Base-by-base conservation (phyloP, 2,797 vertebrate genomes). In the Silurus lanzhouensis region DNA sequence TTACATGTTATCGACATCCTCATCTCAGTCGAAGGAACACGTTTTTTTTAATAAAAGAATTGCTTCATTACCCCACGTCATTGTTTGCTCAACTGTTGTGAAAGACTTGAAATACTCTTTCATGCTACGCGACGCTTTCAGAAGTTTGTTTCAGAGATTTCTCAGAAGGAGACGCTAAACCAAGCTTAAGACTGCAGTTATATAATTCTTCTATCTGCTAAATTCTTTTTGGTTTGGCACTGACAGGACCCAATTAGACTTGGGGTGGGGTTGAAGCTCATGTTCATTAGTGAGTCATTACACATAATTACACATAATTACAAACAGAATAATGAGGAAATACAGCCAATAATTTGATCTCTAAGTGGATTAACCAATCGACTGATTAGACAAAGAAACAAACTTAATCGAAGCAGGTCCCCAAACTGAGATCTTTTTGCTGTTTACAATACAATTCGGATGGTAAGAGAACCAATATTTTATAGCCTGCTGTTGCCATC, bases 291-390 rank as follows among this genome's bases (percentile, higher is more conserved):
- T 19, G 79, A 13, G 27, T 52, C 63, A 55, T 81, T 81, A 67
- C 22, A 81, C 20, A 15, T 80, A 64, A 80, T 64, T 48, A 5
- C 22, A 48, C 1, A 64, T 31, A 3, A 81, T 81, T 52, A 27
- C 22, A 25, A 66, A 52, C 61, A 52, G n/a, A 80, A 81, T 67
- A 67, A 81, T 55, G 25, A 81, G 79, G 63, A 67, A 81, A 66
- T 67, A 44, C n/a, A 55, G 3, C 0, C 17, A 31, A n/a, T 81
- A 67, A 67, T 81, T 55, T 67, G n/a, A 81, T 67, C 63, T 55
- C 46, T 31, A 67, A 67, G n/a, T 13, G n/a, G n/a, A 67, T 67
- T 66, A 67, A 81, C n/a, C n/a, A 67, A 27, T 27, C 0, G 79
- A 15, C 15, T 52, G 63, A 66, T 66, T 66, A 52, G 61, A 52